phyloP scores from a whole-genome alignment of 2,888 invertebrate genomes.

The Serrognathus titanus region DNA sequence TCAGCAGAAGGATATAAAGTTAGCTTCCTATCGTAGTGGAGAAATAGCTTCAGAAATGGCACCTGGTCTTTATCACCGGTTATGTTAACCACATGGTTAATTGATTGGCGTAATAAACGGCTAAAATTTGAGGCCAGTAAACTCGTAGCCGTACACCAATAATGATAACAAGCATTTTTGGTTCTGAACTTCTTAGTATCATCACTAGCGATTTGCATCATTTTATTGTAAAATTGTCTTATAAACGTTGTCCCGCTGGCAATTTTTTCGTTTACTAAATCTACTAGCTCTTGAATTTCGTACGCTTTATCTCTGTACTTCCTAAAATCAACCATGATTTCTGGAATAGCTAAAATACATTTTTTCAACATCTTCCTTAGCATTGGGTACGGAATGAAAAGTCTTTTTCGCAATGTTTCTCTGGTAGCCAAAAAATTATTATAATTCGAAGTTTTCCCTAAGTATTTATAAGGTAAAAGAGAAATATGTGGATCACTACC shows the following conservation, averaged over 20 bases:
- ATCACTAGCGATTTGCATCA: slow-evolving; percentile 13
- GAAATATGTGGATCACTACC: slow-evolving; percentile 52
- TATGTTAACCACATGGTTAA: slow-evolving; percentile 59
- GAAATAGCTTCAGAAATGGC: slow-evolving; percentile 60
- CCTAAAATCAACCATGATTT: slow-evolving; percentile 53
- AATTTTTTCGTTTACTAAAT: slow-evolving; percentile 29
- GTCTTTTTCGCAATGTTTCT: slow-evolving; percentile 54
- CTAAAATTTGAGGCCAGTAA: slow-evolving; percentile 62
- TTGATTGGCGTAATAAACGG: slow-evolving; percentile 64
- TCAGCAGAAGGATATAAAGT: slow-evolving; percentile 59
- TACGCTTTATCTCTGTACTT: slow-evolving; percentile 26
- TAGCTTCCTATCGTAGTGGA: slow-evolving; percentile 56
- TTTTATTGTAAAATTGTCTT: slow-evolving; percentile 30
- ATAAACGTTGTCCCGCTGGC: slow-evolving; percentile 29
- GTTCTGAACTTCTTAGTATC: slow-evolving; percentile 12
- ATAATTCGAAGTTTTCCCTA: slow-evolving; percentile 62
- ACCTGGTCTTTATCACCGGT: slow-evolving; percentile 54
- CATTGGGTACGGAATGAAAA: slow-evolving; percentile 62
- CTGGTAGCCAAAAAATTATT: slow-evolving; percentile 56
- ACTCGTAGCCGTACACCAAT: slow-evolving; percentile 35
- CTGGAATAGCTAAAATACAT: slow-evolving; percentile 54
- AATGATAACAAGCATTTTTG: slow-evolving; percentile 2
- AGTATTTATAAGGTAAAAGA: slow-evolving; percentile 57
- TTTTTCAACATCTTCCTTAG: slow-evolving; percentile 59
- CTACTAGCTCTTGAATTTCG: slow-evolving; percentile 31